Percentiles rank a stretch among this genome's conserved stretches.
phyloP scores from a whole-genome alignment of 1,140 invertebrate species.

The Popillia japonica region DNA sequence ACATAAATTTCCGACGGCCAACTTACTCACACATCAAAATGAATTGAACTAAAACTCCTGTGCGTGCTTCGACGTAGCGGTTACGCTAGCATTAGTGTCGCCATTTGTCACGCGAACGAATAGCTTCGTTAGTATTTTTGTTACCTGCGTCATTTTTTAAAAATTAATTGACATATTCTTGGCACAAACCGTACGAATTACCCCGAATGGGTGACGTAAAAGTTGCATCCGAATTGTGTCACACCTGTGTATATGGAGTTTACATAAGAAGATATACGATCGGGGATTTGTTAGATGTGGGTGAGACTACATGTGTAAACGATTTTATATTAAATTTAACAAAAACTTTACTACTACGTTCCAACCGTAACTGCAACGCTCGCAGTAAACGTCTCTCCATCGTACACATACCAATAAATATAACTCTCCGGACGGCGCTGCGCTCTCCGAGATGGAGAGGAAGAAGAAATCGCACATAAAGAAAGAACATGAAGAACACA shows the following conservation, averaged over 20 bases:
- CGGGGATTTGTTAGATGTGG: too few species aligned
- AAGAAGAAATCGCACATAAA: conserved; percentile 10
- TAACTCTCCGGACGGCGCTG: background rate
- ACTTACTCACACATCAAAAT: too few species aligned
- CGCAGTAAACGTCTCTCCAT: background rate
- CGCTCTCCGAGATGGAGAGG: background rate
- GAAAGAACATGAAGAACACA: background rate
- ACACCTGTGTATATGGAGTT: too few species aligned
- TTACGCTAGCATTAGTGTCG: background rate
- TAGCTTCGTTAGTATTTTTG: conserved; percentile 7
- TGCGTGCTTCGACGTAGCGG: background rate
- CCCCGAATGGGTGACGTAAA: background rate
- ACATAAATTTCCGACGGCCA: too few species aligned
- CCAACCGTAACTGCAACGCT: background rate
- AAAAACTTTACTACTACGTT: background rate
- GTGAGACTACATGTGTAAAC: too few species aligned
- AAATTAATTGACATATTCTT: conserved; percentile 8
- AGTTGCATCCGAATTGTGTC: background rate
- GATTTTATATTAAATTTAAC: too few species aligned
- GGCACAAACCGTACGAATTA: background rate
- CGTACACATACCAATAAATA: background rate
- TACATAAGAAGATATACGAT: too few species aligned
- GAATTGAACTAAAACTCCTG: too few species aligned
- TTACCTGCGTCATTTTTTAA: conserved; percentile 1
- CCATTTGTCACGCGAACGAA: background rate